Evolutionary conservation across 2,797 vertebrate genomes (phyloP).

Genomic region (Sciaenops ocellatus): DNA sequence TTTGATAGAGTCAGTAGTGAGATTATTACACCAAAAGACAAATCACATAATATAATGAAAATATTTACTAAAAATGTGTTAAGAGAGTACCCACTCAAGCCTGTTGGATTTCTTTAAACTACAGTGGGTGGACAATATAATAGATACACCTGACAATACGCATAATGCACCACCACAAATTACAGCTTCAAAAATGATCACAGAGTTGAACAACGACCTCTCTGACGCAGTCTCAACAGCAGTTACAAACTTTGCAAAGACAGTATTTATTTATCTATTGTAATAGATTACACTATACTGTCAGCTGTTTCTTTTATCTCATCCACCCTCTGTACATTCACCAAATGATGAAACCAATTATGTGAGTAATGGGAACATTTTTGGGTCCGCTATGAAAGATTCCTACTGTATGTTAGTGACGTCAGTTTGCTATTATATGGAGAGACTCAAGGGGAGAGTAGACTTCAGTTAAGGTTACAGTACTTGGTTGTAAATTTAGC

Average conservation of each 20-base stretch:
- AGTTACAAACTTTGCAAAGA: not conserved
- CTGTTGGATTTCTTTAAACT: not conserved
- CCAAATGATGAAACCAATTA: not conserved
- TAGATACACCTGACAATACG: not conserved
- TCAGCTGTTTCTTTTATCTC: constrained; percentile 1
- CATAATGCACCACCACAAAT: not conserved
- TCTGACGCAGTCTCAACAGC: not conserved
- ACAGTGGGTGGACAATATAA: constrained; percentile 15
- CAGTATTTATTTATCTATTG: not conserved
- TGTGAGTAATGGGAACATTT: constrained; percentile 54
- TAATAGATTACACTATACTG: not conserved
- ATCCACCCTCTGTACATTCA: not conserved
- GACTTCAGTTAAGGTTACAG: constrained; percentile 77
- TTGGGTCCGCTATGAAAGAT: constrained; percentile 92
- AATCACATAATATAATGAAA: not conserved
- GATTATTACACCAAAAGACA: not conserved
- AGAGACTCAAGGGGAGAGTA: constrained; percentile 70
- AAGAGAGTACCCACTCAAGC: not conserved
- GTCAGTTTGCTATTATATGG: constrained; percentile 91
- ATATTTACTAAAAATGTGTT: not conserved
- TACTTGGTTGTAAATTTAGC: constrained; percentile 87
- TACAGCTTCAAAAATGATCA: not conserved
- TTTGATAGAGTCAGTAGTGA: not conserved
- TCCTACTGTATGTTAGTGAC: constrained; percentile 87
- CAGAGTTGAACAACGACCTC: not conserved